Evolutionary conservation across 2,888 invertebrate genomes (phyloP), one percentile per base, ranked within the genome.

Genomic region (Gastrophysa polygoni): DNA sequence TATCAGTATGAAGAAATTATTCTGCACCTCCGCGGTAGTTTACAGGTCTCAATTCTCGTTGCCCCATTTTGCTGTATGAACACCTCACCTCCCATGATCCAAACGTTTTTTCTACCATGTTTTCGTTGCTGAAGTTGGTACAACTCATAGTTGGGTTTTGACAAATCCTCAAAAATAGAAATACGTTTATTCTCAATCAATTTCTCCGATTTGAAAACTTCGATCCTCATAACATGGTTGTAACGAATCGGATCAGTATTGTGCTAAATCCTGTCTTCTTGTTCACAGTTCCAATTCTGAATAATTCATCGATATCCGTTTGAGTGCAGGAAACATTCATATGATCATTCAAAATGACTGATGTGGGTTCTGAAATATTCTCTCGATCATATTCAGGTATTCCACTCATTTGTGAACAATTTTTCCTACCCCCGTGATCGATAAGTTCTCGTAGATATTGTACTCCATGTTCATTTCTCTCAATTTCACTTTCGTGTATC

Each of bases 11-110:
- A 32, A 32, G 29, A 32, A 8, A 32, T 5, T 2, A 32, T n/a
- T 32, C 1, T 32, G 6, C 1, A 32, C 29, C 29, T 32, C 10
- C 29, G 29, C 10, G 29, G 10, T 32, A 10, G 10, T 2, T 32
- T 32, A 32, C 29, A 32, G 29, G 29, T 32, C 29, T 2, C 10
- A 2, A 8, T 2, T 32, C 6, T 47, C 47, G 18, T 47, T 4
- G 47, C 18, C 6, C n/a, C 20, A 47, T 47, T 20, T 20, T 18
- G 1, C 10, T 47, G 18, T 8, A 47, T 8, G 47, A 47, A 47
- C 20, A 47, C 20, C 10, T 47, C 20, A 11, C 47, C 47, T 47
- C 47, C 47, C 47, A 47, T 47, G n/a, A 21, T 47, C 47, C 47
- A 47, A 10, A 47, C 47, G 20, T 47, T 18, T 20, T 20, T 47